These are phyloP conservation scores for Leptinotarsa haldemani DNA, from an alignment of 2,888 invertebrate genomes.

Conservation along the genomic window DNA sequence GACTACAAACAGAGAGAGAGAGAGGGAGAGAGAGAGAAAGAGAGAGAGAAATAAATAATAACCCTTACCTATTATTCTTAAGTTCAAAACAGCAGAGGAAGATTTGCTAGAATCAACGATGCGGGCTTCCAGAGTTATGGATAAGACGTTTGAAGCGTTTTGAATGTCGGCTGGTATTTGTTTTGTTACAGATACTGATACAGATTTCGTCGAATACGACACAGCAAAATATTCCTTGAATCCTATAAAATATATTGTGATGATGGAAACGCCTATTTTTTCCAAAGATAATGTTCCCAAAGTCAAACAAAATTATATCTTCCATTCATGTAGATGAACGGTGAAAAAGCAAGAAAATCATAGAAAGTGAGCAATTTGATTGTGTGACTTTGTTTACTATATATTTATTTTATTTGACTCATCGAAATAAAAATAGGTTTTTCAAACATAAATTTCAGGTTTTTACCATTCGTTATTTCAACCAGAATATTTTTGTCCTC, in stretches of 20 bases:
- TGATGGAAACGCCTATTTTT: background rate
- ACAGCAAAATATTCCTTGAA: conserved; percentile 9
- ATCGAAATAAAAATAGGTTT: background rate
- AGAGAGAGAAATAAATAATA: too few species aligned
- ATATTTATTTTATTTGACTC: background rate
- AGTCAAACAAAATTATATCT: background rate
- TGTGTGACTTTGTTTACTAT: too few species aligned
- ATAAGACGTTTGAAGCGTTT: conserved; percentile 5
- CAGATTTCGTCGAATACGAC: background rate
- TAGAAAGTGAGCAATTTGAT: too few species aligned
- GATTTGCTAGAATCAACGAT: conserved; percentile 2
- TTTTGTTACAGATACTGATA: background rate
- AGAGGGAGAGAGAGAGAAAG: too few species aligned
- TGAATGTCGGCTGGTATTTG: conserved; percentile 4
- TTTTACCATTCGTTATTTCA: conserved; percentile 26
- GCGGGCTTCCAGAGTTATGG: conserved; percentile 22
- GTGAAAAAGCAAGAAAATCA: too few species aligned
- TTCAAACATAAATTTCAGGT: background rate
- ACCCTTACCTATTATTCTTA: conserved; percentile 31
- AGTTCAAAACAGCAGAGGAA: conserved; percentile 23
- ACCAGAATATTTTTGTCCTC: conserved; percentile 4
- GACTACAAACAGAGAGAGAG: too few species aligned
- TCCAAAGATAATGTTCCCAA: background rate
- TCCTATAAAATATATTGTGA: conserved; percentile 18
- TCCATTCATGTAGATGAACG: too few species aligned